Conservation (phyloP, 2,797 vertebrate species). For the Rhodeus uyekii region DNA sequence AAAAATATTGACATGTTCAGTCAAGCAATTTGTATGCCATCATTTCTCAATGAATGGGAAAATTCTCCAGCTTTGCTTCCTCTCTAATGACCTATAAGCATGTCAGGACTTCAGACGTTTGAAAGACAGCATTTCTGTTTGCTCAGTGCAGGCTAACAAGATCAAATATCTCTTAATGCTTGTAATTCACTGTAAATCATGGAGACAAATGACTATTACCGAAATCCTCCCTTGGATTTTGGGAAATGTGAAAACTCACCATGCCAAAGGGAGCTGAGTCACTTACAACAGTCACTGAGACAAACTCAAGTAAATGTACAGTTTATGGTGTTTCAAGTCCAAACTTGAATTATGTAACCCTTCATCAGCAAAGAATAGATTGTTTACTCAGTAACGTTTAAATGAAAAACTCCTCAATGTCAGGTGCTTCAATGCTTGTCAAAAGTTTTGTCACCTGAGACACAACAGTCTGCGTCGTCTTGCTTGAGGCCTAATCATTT, state of each 20-base stretch:
- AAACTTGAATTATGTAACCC: constrained; percentile 54
- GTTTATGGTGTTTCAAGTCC: constrained; percentile 52
- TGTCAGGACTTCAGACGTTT: constrained; percentile 29
- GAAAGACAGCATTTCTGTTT: constrained; percentile 32
- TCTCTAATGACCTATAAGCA: constrained; percentile 34
- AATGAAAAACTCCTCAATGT: constrained; percentile 63
- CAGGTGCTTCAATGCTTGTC: constrained; percentile 52
- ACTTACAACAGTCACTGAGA: no score
- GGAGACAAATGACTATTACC: constrained; percentile 45
- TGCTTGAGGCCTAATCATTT: constrained; percentile 52
- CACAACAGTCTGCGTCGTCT: constrained; percentile 55
- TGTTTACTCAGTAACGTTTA: constrained; percentile 61
- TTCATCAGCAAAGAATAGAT: constrained; percentile 51
- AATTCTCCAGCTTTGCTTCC: constrained; percentile 20
- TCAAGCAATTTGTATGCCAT: constrained; percentile 36
- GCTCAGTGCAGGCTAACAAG: constrained; percentile 22
- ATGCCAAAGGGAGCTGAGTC: constrained; percentile 53
- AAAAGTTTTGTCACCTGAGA: constrained; percentile 58
- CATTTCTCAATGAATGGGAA: constrained; percentile 22
- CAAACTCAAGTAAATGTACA: constrained; percentile 43
- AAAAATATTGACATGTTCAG: constrained; percentile 13
- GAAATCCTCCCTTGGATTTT: constrained; percentile 48
- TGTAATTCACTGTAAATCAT: constrained; percentile 53
- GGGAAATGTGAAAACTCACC: constrained; percentile 52
- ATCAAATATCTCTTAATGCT: constrained; percentile 51